Percentiles rank a stretch among this genome's conserved stretches.
Evolutionary conservation across 2,888 invertebrate genomes (phyloP).

Genomic region (Eupithecia abbreviata): DNA sequence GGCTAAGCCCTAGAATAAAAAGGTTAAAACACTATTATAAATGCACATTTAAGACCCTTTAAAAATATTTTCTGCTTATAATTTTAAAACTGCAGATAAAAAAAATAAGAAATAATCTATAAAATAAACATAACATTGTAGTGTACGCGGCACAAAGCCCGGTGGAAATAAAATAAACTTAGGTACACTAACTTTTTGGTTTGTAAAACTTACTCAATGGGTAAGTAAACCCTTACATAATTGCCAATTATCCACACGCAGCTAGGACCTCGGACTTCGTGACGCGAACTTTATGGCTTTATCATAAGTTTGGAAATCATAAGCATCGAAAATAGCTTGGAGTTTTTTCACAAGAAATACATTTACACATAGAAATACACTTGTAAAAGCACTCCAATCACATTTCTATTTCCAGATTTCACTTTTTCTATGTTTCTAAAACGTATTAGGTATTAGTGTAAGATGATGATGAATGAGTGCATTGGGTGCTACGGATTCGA

Average conservation of each 20-base stretch:
- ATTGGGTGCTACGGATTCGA: conserved; percentile 57
- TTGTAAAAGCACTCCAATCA: not conserved
- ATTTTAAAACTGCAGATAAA: not conserved
- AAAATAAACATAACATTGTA: not conserved
- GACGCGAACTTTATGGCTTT: not conserved
- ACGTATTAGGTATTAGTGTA: conserved; percentile 13
- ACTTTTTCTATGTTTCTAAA: not conserved
- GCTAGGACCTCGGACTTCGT: not conserved
- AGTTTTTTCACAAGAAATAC: not conserved
- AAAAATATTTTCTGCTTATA: not conserved
- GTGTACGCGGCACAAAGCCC: not conserved
- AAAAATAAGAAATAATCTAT: not conserved
- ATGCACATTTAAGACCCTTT: not conserved
- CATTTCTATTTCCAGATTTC: not conserved
- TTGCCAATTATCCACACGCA: not conserved
- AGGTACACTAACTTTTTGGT: not conserved
- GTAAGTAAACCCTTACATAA: not conserved
- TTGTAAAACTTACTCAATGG: not conserved
- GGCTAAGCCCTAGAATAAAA: not conserved
- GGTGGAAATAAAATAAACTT: not conserved
- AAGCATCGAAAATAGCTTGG: not conserved
- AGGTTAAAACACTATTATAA: not conserved
- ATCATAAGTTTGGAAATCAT: not conserved
- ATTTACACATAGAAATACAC: not conserved
- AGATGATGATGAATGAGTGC: conserved; percentile 43